Evolutionary conservation across 2,888 invertebrate genomes (phyloP).

Genomic region (Xestobium rufovillosum): DNA sequence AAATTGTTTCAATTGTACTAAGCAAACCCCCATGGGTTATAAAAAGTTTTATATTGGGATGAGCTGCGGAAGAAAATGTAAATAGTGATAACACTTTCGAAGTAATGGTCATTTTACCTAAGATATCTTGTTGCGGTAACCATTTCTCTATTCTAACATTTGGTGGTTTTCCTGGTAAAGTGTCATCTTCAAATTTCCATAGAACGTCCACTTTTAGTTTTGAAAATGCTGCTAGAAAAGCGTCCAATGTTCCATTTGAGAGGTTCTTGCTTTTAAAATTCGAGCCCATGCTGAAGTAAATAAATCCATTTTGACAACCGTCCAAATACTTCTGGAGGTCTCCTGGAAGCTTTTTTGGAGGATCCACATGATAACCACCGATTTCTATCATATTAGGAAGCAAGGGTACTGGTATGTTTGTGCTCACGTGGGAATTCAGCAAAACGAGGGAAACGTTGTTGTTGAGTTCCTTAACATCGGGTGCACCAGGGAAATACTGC

Average conservation of each 20-base stretch:
- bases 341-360: not conserved
- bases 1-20: too few species aligned
- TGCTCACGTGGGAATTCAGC: constrained; percentile 27
- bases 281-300: not conserved
- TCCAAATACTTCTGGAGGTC: not conserved
- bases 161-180: not conserved
- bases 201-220: not conserved
- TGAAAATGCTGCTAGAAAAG: not conserved
- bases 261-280: not conserved
- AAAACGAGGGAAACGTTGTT: constrained; percentile 22
- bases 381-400: constrained; percentile 47
- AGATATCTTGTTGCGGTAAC: not conserved
- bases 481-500: constrained; percentile 20
- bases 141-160: not conserved
- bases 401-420: constrained; percentile 44
- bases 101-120: constrained; percentile 5
- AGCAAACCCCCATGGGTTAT: too few species aligned
- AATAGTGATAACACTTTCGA: too few species aligned
- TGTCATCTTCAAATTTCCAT: constrained; percentile 2
- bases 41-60: too few species aligned
- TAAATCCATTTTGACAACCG: not conserved
- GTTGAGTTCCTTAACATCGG: constrained; percentile 15
- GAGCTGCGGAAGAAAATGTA: too few species aligned
- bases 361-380: not conserved
- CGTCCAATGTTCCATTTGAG: not conserved